Conservation (phyloP, 2,797 vertebrate species). For the Hemitrygon akajei region DNA sequence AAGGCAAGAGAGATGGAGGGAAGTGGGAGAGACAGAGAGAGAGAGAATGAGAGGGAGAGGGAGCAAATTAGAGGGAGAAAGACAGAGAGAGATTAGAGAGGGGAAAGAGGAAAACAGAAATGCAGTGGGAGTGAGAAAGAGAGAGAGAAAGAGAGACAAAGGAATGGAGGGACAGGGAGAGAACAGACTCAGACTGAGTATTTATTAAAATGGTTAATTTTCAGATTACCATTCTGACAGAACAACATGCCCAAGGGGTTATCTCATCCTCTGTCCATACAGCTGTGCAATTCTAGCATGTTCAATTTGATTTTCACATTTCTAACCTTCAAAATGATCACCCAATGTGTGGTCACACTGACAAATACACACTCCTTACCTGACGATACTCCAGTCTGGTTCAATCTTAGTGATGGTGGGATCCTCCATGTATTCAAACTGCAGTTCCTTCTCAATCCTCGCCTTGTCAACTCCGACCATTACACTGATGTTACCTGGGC, state of each 20-base stretch:
- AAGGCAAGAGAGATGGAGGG: no score
- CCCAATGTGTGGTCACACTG: background rate
- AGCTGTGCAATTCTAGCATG: no score
- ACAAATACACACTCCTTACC: conserved; percentile 54
- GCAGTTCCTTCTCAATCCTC: conserved; percentile 78
- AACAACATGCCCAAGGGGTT: background rate
- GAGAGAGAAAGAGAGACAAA: no score
- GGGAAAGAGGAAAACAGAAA: no score
- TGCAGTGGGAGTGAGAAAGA: no score
- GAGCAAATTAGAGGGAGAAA: no score
- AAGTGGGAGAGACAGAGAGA: no score
- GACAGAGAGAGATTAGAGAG: no score
- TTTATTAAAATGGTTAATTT: conserved; percentile 32
- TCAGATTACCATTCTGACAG: background rate
- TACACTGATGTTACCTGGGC: conserved; percentile 77
- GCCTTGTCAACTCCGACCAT: conserved; percentile 85
- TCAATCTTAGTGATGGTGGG: conserved; percentile 85
- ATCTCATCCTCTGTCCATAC: background rate
- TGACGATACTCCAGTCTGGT: conserved; percentile 96
- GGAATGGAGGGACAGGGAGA: no score
- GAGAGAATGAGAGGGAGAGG: no score
- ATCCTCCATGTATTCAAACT: conserved; percentile 89
- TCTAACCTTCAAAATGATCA: background rate
- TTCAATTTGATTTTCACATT: background rate
- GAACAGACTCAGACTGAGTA: background rate